Conservation (phyloP, 2,113 vertebrate species). For the Malurus alboscapulatus region DNA sequence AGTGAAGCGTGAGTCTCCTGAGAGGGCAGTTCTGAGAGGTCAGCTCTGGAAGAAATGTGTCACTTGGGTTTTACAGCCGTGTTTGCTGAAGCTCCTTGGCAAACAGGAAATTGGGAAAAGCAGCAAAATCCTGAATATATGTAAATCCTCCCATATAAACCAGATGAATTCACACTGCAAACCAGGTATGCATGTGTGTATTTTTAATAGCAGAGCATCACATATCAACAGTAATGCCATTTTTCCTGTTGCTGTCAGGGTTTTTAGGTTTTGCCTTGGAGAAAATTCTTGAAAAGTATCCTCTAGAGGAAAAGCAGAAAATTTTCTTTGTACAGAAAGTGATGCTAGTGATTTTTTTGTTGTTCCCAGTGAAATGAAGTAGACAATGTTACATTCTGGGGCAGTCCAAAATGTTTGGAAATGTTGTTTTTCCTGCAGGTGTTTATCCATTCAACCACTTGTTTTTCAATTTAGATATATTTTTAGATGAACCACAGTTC, state of each 20-base stretch:
- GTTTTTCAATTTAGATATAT: background rate
- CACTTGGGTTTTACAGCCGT: background rate
- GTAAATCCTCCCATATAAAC: background rate
- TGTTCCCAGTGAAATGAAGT: background rate
- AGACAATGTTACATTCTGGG: background rate
- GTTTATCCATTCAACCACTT: background rate
- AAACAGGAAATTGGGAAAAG: background rate
- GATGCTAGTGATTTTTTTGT: background rate
- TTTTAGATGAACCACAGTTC: background rate
- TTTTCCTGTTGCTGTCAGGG: background rate
- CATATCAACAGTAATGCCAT: background rate
- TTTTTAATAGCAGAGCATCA: background rate
- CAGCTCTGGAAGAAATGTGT: background rate
- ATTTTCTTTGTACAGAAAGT: background rate
- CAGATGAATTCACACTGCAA: background rate
- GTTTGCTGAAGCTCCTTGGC: background rate
- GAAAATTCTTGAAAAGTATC: background rate
- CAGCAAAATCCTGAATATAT: background rate
- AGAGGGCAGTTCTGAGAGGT: background rate
- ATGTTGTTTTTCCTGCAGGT: background rate
- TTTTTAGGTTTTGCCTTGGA: background rate
- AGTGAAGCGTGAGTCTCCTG: background rate
- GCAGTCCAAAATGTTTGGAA: background rate
- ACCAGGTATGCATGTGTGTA: accelerated
- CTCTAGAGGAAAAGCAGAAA: background rate